phyloP scores from a whole-genome alignment of 2,888 invertebrate genomes.

The Julus scandinavius region DNA sequence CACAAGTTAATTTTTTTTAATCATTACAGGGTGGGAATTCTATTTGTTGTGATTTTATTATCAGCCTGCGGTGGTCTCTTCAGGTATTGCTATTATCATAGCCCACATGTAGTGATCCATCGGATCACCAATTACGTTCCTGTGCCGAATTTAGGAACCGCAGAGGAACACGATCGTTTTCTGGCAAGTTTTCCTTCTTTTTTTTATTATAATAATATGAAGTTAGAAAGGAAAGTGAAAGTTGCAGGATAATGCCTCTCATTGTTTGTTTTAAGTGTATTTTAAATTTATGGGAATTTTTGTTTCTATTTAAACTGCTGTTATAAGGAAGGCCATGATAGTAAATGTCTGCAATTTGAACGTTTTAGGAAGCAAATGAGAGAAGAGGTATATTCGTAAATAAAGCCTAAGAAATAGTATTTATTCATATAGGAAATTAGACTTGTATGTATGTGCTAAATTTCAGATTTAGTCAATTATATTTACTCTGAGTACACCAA shows the following conservation, averaged over 20 bases:
- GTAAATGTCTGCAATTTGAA: too few species aligned
- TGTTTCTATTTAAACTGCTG: background rate
- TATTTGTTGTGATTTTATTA: slow-evolving; percentile 61
- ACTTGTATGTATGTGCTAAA: too few species aligned
- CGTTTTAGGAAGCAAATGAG: too few species aligned
- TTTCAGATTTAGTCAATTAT: too few species aligned
- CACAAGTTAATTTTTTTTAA: slow-evolving; percentile 17
- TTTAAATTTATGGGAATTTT: background rate
- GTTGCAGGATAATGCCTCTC: background rate
- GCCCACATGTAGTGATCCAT: slow-evolving; percentile 46
- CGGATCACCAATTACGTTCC: slow-evolving; percentile 54
- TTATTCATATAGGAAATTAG: too few species aligned
- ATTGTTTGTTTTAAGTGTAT: background rate
- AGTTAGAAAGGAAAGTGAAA: background rate
- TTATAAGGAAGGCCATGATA: too few species aligned
- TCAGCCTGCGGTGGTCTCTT: slow-evolving; percentile 63
- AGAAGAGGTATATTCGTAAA: too few species aligned
- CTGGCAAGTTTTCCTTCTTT: slow-evolving; percentile 48
- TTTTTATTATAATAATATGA: background rate
- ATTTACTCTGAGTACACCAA: too few species aligned
- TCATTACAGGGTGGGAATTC: slow-evolving; percentile 61
- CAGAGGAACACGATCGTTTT: slow-evolving; percentile 53
- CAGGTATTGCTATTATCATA: slow-evolving; percentile 62
- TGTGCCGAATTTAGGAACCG: slow-evolving; percentile 55
- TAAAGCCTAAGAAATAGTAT: too few species aligned